Conservation (phyloP, 2,113 vertebrate species). For the Halcyon malimbica region DNA sequence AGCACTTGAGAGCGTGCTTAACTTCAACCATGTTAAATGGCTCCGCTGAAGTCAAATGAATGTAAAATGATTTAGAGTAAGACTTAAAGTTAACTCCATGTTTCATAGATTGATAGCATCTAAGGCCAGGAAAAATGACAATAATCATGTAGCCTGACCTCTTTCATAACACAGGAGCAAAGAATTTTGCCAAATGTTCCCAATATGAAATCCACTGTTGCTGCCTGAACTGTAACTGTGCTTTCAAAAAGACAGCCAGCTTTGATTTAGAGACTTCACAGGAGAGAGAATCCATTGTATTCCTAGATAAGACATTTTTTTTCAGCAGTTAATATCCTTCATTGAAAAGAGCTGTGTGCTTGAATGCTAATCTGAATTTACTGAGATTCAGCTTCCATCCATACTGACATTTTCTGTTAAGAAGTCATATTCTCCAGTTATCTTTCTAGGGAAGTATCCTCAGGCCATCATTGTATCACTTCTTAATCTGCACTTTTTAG, state of each 20-base stretch:
- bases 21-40: background rate
- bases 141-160: background rate
- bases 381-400: background rate
- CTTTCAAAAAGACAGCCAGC: background rate
- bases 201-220: background rate
- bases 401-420: background rate
- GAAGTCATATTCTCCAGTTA: background rate
- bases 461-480: background rate
- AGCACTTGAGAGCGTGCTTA: background rate
- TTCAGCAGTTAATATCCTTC: background rate
- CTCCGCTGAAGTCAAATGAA: background rate
- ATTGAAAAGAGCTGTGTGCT: background rate
- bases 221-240: background rate
- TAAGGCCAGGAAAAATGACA: slow-evolving; percentile 4
- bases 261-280: background rate
- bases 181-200: background rate
- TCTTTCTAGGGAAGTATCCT: background rate
- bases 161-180: background rate
- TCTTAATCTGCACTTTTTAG: background rate
- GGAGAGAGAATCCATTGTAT: background rate
- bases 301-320: background rate
- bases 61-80: background rate
- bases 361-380: background rate
- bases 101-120: background rate
- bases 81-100: background rate